phyloP scores from a whole-genome alignment of 2,113 vertebrate species.

The Misgurnus anguillicaudatus region DNA sequence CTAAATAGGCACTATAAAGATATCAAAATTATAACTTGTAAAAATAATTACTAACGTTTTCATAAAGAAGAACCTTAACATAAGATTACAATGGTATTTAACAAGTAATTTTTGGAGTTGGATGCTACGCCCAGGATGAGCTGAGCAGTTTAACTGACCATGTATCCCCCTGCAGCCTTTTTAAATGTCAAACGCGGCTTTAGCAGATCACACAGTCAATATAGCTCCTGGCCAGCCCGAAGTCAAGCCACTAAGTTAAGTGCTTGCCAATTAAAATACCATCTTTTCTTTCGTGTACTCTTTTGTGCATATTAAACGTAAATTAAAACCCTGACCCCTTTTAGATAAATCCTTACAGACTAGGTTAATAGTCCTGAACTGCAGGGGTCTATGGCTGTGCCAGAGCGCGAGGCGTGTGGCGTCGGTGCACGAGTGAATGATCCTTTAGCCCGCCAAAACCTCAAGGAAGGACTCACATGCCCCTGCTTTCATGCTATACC shows the following conservation, averaged over 20 bases:
- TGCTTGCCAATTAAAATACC: slow-evolving; percentile 59
- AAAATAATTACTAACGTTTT: no score
- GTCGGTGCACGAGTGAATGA: slow-evolving; percentile 8
- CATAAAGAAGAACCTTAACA: no score
- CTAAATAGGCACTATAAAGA: slow-evolving; percentile 37
- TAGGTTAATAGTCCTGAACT: slow-evolving; percentile 46
- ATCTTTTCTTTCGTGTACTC: slow-evolving; percentile 50
- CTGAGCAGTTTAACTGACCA: slow-evolving; percentile 41
- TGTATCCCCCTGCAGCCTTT: slow-evolving; percentile 45
- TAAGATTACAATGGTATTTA: background rate
- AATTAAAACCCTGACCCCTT: slow-evolving; percentile 56
- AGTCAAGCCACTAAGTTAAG: slow-evolving; percentile 57
- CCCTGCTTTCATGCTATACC: background rate
- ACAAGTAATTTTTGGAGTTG: no score
- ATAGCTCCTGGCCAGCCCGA: slow-evolving; percentile 50
- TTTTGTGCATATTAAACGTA: slow-evolving; percentile 54
- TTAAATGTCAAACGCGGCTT: slow-evolving; percentile 60
- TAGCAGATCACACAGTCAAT: slow-evolving; percentile 48
- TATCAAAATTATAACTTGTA: slow-evolving; percentile 4
- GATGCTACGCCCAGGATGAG: slow-evolving; percentile 1
- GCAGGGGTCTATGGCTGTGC: slow-evolving; percentile 22
- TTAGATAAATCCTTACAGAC: slow-evolving; percentile 50
- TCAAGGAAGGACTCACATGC: slow-evolving; percentile 23
- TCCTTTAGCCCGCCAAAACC: slow-evolving; percentile 22
- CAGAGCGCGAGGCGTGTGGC: slow-evolving; percentile 6